Evolutionary conservation across 2,113 vertebrate species (phyloP), one percentile per base, ranked within the genome.

Genomic region (Perca schrenkii): DNA sequence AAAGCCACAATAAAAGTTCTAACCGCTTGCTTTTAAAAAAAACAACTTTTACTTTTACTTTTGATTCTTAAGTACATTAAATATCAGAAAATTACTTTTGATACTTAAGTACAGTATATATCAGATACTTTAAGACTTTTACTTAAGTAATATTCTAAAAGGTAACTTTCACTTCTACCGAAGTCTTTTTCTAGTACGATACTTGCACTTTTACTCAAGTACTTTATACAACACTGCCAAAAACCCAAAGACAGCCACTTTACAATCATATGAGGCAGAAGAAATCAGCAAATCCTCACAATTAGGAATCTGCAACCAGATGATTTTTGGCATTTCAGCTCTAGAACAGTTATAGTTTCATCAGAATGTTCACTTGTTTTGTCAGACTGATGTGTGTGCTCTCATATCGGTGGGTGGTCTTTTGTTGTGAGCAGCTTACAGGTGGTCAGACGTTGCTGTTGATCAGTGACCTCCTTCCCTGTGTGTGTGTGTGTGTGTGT

Each of bases 381-480:
- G n/a, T 82, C 36, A 36, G 22, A 46, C 17, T 56, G 62, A 54
- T 77, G 57, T 54, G 58, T 76, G 10, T 12, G 36, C 56, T 72
- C 22, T 50, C 21, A 0, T 76, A 64, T 80, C 65, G 31, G 72
- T 90, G 84, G 89, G 89, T 92, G 89, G 93, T 90, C 92, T 80
- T 47, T 58, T 68, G 74, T 87, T 81, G 84, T 83, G 73, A 86
- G 77, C 85, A 84, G 88, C 76, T 71, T 82, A 82, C 86, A 93
- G 86, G 87, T 93, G 89, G 89, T 87, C 89, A 85, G 56, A 78
- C 82, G 74, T 71, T 60, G 69, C 77, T 61, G 70, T 19, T 75
- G 83, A 84, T 86, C 82, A 62, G 61, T 77, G 82, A 89, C 84
- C 85, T 86, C 52, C 49, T 62, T 72, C 49, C 56, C 77, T 60